These are phyloP conservation scores for Sitta europaea DNA, from an alignment of 2,113 vertebrate species.

Conservation along the genomic window DNA sequence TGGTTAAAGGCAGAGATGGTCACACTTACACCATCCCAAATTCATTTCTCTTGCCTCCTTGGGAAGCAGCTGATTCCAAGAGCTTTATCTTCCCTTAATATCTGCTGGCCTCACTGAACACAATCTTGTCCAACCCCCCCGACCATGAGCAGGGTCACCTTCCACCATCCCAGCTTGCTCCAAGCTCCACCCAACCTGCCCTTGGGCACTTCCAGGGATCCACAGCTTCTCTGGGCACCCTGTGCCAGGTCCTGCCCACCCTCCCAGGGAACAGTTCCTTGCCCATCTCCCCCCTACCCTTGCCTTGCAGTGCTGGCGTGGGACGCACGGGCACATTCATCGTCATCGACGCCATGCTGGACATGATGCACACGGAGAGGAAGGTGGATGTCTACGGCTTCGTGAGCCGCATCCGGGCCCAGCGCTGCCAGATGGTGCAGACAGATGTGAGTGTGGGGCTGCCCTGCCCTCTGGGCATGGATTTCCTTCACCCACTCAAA, in stretches of 20 bases:
- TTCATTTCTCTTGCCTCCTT: neutral
- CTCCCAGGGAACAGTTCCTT: neutral
- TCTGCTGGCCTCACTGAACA: neutral
- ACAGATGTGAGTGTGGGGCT: slow-evolving; percentile 84
- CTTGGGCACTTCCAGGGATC: neutral
- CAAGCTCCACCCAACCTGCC: neutral
- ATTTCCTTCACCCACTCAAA: accelerated
- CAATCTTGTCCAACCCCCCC: accelerated
- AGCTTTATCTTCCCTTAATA: neutral
- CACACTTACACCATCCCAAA: neutral
- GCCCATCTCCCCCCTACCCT: accelerated
- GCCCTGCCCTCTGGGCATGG: accelerated
- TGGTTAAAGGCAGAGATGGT: neutral
- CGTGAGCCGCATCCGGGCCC: slow-evolving; percentile 93
- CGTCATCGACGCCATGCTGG: slow-evolving; percentile 98
- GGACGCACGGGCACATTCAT: slow-evolving; percentile 96
- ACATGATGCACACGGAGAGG: slow-evolving; percentile 94
- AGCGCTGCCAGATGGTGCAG: slow-evolving; percentile 99
- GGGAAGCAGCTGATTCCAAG: neutral
- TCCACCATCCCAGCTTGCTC: accelerated
- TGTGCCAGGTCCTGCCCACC: accelerated
- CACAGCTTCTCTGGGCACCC: neutral
- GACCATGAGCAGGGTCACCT: neutral
- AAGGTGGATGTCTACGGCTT: slow-evolving; percentile 98
- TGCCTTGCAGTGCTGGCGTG: slow-evolving; percentile 84